Base-by-base conservation (phyloP, 37 sponge, comb jelly and placozoan species). In the Bolinopsis microptera region DNA sequence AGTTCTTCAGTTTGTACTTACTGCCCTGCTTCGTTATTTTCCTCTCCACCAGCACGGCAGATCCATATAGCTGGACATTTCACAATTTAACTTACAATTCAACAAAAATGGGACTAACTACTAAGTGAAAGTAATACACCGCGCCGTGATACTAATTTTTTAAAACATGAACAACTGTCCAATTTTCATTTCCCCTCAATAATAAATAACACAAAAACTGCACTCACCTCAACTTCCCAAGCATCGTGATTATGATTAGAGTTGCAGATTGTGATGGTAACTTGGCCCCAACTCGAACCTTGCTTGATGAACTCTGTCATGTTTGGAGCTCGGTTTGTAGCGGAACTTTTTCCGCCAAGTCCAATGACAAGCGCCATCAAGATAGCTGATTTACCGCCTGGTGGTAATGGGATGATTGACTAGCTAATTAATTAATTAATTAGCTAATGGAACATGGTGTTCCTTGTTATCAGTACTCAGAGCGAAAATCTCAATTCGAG, bases 301-400 rank as follows among this genome's bases (percentile, higher is more conserved):
- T 96, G 94, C 40, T 94, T 83, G 33, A 99, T 96, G 92, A 99
- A 97, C 68, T 94, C 86, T 86, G 97, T 96, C 38, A 97, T 93
- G 34, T 97, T 96, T 36, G 94, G 76, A 23, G 93, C 98, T 26
- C 99, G 70, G 76, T 96, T 96, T 0, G 99, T 99, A 38, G 93
- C 93, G 27, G 93, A 38, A 28, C 98, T 96, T 80, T 95, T 95
- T 0, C 99, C 98, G 22, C 99, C 97, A 33, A 99, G 95, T 1
- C 96, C 97, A 34, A 97, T 96, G 33, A 97, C 94, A 31, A 97
- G 94, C 37, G 95, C 99, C 23, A 96, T 96, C 99, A 99, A 95
- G 32, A 99, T 97, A 40, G 99, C 99, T 94, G 96, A 96, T 82
- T 99, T 99, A 21, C 99, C 99, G 95, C 98, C 98, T 98, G 76